Base-by-base conservation (phyloP, 2,888 invertebrate species). In the Drosophila nr. perissopoda region DNA sequence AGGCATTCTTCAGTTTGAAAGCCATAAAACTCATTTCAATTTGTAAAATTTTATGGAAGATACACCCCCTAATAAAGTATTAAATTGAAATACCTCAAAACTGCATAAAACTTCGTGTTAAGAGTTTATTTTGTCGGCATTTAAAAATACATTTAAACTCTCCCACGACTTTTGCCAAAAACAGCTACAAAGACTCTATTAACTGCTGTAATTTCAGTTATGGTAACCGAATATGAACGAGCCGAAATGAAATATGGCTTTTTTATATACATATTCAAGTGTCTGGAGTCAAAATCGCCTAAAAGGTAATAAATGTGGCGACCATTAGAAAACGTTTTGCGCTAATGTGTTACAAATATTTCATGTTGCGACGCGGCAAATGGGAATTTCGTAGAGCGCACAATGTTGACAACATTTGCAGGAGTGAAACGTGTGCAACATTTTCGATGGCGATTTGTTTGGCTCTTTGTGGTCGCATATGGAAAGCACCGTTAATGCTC, bases 291-390 rank as follows among this genome's bases (percentile, higher is more conserved):
- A 58, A 71, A 85, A 80, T 88, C 78, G 69, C 75, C 78, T 34
- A 31, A 51, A 60, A 38, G 60, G 52, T 88, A 64, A 89, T 70
- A 89, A 85, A 85, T 85, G 88, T 69, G 61, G 48, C 60, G 72
- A 67, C 82, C 86, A 87, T 87, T 87, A 87, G 85, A 84, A 87
- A 87, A 71, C 87, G 86, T 72, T 89, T 89, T 89, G 80, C 87
- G 73, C 76, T 87, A 87, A 87, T 87, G 86, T 85, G 89, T 83
- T 89, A 89, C 87, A 87, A 84, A 87, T 87, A 89, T 87, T 87
- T 87, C 89, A 87, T 84, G 52, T 67, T 56, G 67, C 58, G 49
- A 57, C 57, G 25, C 52, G 51, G 56, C 65, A 60, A 68, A 68
- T 73, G 38, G 52, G 69, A 61, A 76, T 73, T 73, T 76, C 27